Conservation (phyloP, 1,140 invertebrate genomes). For the Euschistus heros region DNA sequence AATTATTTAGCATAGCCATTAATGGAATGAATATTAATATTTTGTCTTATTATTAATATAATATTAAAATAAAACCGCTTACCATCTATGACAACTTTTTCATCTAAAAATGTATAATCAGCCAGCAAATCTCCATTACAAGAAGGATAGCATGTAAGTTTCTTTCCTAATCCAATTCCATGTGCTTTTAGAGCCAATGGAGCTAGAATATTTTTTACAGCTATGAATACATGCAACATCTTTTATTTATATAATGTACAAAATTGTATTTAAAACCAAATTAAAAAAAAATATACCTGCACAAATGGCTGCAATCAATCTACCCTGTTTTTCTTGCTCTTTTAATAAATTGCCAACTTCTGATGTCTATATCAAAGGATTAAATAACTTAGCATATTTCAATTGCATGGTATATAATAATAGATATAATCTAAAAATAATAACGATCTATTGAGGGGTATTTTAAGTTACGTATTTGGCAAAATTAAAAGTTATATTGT, state of each 20-base stretch:
- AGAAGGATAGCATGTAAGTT: conserved; percentile 80
- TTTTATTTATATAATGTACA: background rate
- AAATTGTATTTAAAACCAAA: background rate
- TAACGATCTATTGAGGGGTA: too few species aligned
- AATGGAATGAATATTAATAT: too few species aligned
- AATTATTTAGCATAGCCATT: too few species aligned
- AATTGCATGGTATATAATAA: too few species aligned
- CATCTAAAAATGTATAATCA: conserved; percentile 52
- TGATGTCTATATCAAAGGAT: conserved; percentile 50
- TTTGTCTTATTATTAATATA: too few species aligned
- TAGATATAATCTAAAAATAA: too few species aligned
- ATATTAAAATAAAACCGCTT: conserved; percentile 19
- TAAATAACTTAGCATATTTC: too few species aligned
- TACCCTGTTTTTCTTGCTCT: conserved; percentile 60
- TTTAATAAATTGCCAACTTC: conserved; percentile 66
- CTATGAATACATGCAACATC: background rate
- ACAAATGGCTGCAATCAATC: conserved; percentile 83
- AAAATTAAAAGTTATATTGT: too few species aligned
- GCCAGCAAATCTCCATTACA: conserved; percentile 60
- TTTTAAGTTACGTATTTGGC: too few species aligned
- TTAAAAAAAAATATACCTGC: conserved; percentile 44
- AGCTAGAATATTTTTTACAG: conserved; percentile 39
- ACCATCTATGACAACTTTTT: conserved; percentile 67
- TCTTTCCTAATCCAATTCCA: conserved; percentile 65
- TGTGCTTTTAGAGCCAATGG: conserved; percentile 79